These are phyloP conservation scores for Anthoptus insignis DNA, from an alignment of 2,888 invertebrate species.

Conservation along the genomic window DNA sequence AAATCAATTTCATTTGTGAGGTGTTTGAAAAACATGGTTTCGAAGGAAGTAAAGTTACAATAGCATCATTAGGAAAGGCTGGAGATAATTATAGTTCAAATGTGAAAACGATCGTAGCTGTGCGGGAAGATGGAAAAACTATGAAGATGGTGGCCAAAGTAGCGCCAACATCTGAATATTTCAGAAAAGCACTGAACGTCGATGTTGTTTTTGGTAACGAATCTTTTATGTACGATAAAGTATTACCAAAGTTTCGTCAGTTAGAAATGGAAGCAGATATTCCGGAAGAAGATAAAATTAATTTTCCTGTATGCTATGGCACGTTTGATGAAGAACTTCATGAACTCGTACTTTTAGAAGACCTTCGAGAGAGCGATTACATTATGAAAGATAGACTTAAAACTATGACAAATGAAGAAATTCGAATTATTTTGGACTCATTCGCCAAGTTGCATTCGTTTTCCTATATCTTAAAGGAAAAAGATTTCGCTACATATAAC, in stretches of 20 bases:
- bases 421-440: slow-evolving; percentile 58
- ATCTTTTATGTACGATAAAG: slow-evolving; percentile 4
- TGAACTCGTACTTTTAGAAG: slow-evolving; percentile 65
- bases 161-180: neutral
- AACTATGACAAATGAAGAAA: slow-evolving; percentile 53
- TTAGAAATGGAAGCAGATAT: slow-evolving; percentile 57
- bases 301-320: slow-evolving; percentile 60
- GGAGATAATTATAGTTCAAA: slow-evolving; percentile 12
- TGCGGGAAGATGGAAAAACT: slow-evolving; percentile 9
- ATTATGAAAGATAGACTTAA: slow-evolving; percentile 58
- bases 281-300: slow-evolving; percentile 54
- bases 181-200: neutral
- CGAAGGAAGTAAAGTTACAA: slow-evolving; percentile 8
- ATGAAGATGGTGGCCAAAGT: slow-evolving; percentile 20
- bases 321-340: slow-evolving; percentile 51
- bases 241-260: slow-evolving; percentile 40
- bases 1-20: slow-evolving; percentile 12
- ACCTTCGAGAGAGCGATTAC: slow-evolving; percentile 55
- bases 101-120: slow-evolving; percentile 1
- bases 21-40: slow-evolving; percentile 18
- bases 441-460: slow-evolving; percentile 63
- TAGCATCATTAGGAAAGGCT: slow-evolving; percentile 10
- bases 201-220: slow-evolving; percentile 11
- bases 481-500: slow-evolving; percentile 56
- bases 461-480: slow-evolving; percentile 59